These are phyloP conservation scores for Leistus spinibarbis DNA, from an alignment of 2,888 invertebrate species.

Conservation along the genomic window DNA sequence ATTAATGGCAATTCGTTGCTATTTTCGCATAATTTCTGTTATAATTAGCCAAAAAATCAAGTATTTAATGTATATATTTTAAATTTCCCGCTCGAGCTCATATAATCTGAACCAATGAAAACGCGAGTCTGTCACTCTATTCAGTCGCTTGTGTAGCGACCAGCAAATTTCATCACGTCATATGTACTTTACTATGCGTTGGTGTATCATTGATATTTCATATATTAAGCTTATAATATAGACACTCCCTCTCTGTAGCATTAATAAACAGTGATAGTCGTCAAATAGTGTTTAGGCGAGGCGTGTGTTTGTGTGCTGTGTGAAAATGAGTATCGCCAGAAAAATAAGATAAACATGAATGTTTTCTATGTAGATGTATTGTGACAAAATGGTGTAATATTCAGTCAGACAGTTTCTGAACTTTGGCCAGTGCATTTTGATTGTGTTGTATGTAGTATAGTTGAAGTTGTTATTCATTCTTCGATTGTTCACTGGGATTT, in stretches of 20 bases:
- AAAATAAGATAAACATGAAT: constrained; percentile 34
- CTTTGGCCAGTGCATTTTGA: constrained; percentile 30
- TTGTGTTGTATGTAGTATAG: constrained; percentile 5
- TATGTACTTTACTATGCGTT: constrained; percentile 34
- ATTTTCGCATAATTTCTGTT: not conserved
- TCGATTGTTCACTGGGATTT: not conserved
- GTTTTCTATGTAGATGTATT: constrained; percentile 33
- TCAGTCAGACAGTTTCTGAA: constrained; percentile 28
- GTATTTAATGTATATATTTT: not conserved
- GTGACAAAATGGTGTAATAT: constrained; percentile 38
- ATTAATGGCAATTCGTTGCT: not conserved
- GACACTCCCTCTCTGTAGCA: constrained; percentile 15
- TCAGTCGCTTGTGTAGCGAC: not conserved
- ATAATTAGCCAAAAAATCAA: not conserved
- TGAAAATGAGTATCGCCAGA: constrained; percentile 27
- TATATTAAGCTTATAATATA: constrained; percentile 31
- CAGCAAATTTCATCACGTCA: constrained; percentile 29
- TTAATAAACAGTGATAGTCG: constrained; percentile 22
- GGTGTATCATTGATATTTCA: constrained; percentile 32
- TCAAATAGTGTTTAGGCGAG: constrained; percentile 7
- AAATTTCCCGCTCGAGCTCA: not conserved
- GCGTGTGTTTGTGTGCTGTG: constrained; percentile 20
- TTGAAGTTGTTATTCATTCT: not conserved
- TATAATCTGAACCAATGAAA: not conserved
- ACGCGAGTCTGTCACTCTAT: not conserved